Evolutionary conservation across 1,140 invertebrate species (phyloP).

Genomic region (Pseudomyrmex dendroicus): DNA sequence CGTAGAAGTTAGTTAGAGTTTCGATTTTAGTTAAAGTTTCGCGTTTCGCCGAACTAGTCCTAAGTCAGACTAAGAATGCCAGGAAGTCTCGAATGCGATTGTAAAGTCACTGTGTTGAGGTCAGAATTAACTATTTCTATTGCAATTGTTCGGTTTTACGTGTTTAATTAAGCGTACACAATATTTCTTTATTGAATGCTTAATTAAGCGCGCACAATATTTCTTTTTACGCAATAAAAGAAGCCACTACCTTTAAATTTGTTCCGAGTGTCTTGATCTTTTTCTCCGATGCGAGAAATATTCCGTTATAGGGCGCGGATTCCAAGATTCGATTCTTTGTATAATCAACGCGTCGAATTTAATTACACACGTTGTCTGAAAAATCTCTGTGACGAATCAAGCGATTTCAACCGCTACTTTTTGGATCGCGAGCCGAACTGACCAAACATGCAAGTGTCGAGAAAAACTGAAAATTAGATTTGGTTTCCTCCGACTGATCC

Average conservation of each 20-base stretch:
- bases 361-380: background rate
- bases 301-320: background rate
- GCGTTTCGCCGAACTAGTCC: conserved; percentile 32
- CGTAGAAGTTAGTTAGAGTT: conserved; percentile 44
- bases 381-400: conserved; percentile 1
- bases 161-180: conserved; percentile 19
- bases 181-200: background rate
- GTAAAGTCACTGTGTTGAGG: conserved; percentile 41
- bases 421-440: conserved; percentile 17
- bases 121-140: conserved; percentile 20
- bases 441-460: background rate
- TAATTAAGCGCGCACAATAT: conserved; percentile 24
- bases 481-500: conserved; percentile 21
- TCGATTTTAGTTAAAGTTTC: conserved; percentile 57
- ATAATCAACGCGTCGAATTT: background rate
- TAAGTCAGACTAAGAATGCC: conserved; percentile 40
- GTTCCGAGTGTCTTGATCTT: background rate
- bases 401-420: conserved; percentile 21
- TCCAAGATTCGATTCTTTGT: background rate
- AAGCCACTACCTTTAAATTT: background rate
- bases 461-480: conserved; percentile 40
- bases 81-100: conserved; percentile 25
- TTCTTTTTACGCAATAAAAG: background rate
- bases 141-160: conserved; percentile 36
- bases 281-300: background rate